phyloP scores from a whole-genome alignment of 2,797 vertebrate genomes.

The Silurus aristotelis region DNA sequence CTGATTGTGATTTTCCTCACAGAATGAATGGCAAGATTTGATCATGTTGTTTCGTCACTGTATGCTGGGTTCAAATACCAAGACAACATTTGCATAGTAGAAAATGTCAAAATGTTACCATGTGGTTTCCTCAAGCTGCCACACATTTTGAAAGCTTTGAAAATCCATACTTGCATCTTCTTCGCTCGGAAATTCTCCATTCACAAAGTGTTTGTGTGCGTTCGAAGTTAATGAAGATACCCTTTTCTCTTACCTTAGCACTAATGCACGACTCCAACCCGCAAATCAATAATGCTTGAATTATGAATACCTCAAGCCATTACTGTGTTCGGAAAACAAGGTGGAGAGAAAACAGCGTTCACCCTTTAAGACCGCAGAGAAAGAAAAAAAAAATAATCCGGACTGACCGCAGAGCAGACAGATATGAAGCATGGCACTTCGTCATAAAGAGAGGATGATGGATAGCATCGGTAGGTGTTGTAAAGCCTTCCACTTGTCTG shows the following conservation, averaged over 20 bases:
- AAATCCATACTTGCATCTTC: neutral
- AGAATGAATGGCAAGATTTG: neutral
- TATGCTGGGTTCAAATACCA: neutral
- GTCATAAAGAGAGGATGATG: conserved; percentile 32
- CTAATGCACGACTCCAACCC: conserved; percentile 70
- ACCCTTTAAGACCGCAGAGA: conserved; percentile 40
- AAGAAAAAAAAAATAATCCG: neutral
- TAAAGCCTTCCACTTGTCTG: conserved; percentile 22
- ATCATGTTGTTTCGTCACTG: neutral
- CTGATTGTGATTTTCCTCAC: neutral
- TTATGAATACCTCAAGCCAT: conserved; percentile 64
- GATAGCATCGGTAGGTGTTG: conserved; percentile 19
- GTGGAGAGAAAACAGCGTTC: conserved; percentile 43
- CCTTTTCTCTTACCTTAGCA: conserved; percentile 56
- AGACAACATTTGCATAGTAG: neutral
- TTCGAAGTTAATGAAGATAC: conserved; percentile 42
- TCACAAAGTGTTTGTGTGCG: neutral
- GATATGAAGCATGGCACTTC: conserved; percentile 32
- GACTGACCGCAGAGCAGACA: conserved; percentile 34
- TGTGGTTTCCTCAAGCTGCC: neutral
- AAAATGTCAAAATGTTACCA: neutral
- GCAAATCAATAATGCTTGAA: conserved; percentile 72
- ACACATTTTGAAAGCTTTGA: neutral
- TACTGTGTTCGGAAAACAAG: conserved; percentile 52
- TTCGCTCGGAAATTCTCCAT: neutral